Evolutionary conservation across 2,888 invertebrate genomes (phyloP), one percentile per base, ranked within the genome.

Genomic region (Pherbina coryleti): DNA sequence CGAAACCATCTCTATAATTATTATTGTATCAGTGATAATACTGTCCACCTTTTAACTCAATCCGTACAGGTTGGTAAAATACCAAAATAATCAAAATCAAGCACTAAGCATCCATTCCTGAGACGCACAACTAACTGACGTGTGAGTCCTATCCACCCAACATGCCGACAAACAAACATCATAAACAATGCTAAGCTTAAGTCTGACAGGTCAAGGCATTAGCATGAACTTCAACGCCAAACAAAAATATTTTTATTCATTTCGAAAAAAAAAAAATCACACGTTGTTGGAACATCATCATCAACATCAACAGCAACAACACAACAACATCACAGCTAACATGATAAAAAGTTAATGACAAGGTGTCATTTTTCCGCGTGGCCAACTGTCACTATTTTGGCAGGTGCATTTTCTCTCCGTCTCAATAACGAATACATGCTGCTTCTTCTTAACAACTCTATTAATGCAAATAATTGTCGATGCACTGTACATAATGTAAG

Each of bases 281-380:
- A 17, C 19, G 4, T 25, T 11, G 57, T 14, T 25, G 28, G 19
- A 70, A 31, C 31, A 31, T 11, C 5, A 53, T 19, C 51, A 71
- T n/a, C 51, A 71, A 51, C 34, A 53, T 19, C 75, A 66, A 57
- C 37, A 44, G 55, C 37, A 19, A 19, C 22, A 60, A 22, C 2
- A 7, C 7, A n/a, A 3, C 57, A 57, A 22, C 57, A n/a, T 55
- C 55, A 22, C 4, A 0, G 25, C 57, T 22, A 60, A 60, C 57
- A 60, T 60, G 57, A 28, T 22, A 28, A n/a, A 60, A 60, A 60
- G 28, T 60, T 60, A 22, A 37, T 37, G 67, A 44, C 19, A 1
- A 34, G 44, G 37, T 37, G 37, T 67, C 67, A 67, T 67, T 37
- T 67, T 67, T 22, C 31, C 67, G 67, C 44, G 67, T 67, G 44